Percentiles rank a stretch among this genome's conserved stretches.
Evolutionary conservation across 2,888 invertebrate species (phyloP).

Genomic region (Drosophila nigritarsus): DNA sequence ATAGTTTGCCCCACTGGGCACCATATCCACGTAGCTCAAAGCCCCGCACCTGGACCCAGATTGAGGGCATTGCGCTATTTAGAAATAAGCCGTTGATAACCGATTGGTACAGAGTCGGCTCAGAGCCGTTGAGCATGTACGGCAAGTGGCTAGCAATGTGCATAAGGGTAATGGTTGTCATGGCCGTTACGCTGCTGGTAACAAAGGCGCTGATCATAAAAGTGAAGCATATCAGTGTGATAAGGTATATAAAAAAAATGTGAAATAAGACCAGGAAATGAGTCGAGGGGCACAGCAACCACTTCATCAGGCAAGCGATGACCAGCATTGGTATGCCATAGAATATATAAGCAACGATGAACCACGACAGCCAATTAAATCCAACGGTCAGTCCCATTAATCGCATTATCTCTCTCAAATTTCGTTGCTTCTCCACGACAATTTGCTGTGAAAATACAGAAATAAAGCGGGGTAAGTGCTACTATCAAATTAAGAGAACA

Average conservation of each 20-base stretch:
- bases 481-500: not conserved
- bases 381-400: constrained; percentile 40
- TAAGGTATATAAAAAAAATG: constrained; percentile 89
- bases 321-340: constrained; percentile 28
- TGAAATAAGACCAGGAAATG: constrained; percentile 86
- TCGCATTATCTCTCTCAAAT: constrained; percentile 41
- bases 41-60: constrained; percentile 25
- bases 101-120: accelerated
- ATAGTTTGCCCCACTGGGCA: constrained; percentile 85
- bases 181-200: constrained; percentile 90
- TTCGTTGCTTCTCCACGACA: constrained; percentile 39
- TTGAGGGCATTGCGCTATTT: constrained; percentile 49
- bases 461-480: not conserved
- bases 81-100: constrained; percentile 20
- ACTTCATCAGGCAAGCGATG: constrained; percentile 29
- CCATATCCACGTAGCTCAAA: constrained; percentile 86
- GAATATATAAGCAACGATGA: constrained; percentile 34
- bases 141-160: constrained; percentile 91
- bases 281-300: constrained; percentile 26
- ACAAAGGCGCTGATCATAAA: constrained; percentile 92
- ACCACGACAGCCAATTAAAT: constrained; percentile 60
- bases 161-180: constrained; percentile 89
- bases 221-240: constrained; percentile 89
- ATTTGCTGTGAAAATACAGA: constrained; percentile 34
- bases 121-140: constrained; percentile 79